phyloP scores from a whole-genome alignment of 2,113 vertebrate species.

The Spilogale gracilis region DNA sequence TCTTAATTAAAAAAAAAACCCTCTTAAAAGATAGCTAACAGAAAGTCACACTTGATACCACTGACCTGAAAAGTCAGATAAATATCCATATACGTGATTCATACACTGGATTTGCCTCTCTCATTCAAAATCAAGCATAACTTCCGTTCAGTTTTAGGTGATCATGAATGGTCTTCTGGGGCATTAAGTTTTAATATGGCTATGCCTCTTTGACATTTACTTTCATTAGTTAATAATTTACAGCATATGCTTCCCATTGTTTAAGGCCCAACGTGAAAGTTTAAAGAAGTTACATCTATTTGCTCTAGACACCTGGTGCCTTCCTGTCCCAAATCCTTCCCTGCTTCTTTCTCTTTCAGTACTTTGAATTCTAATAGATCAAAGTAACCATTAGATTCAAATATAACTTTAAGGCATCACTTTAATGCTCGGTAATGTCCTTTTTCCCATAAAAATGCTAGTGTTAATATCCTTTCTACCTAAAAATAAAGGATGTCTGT shows the following conservation, averaged over 20 bases:
- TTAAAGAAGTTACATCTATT: neutral
- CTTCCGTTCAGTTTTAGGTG: neutral
- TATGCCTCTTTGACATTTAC: neutral
- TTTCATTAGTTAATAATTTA: slow-evolving; percentile 40
- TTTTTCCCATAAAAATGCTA: neutral
- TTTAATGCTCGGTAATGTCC: neutral
- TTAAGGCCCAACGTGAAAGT: neutral
- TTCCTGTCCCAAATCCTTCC: neutral
- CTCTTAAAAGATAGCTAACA: neutral
- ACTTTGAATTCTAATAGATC: neutral
- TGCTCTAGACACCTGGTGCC: neutral
- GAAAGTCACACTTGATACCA: neutral
- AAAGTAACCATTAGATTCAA: neutral
- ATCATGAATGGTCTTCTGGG: neutral
- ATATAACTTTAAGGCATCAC: neutral
- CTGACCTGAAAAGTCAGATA: neutral
- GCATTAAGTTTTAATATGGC: neutral
- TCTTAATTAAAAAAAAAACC: neutral
- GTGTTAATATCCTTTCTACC: neutral
- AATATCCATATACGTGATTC: neutral
- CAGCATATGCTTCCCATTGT: neutral
- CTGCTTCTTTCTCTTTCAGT: neutral
- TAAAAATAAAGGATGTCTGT: neutral
- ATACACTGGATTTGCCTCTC: neutral
- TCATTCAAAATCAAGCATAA: slow-evolving; percentile 30